A percentile compares a stretch with the other conserved stretches of the same genome.
Conservation (phyloP, 30 jellyfish, hydroid and myxozoan genomes). For the Sanderia malayensis region DNA sequence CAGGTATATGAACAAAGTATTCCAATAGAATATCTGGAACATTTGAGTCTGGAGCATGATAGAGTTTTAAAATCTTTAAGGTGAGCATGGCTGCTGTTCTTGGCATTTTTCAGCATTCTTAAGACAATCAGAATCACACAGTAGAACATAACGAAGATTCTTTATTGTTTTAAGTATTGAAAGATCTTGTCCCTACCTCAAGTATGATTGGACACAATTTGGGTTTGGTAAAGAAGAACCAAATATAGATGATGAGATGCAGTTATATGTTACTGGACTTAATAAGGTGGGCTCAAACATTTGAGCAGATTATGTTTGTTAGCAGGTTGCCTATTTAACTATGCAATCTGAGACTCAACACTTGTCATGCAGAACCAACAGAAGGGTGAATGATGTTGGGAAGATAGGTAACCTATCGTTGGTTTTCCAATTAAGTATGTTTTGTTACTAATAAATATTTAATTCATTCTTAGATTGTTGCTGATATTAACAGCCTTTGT, state of each 20-base stretch:
- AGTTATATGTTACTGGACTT: constrained; percentile 34
- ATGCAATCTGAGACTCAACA: too few relatives aligned
- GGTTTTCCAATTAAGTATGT: too few relatives aligned
- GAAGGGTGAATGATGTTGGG: too few relatives aligned
- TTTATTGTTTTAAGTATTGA: not conserved
- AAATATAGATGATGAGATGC: not conserved
- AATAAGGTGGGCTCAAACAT: constrained; percentile 50
- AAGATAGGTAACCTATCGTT: too few relatives aligned
- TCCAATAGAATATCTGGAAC: constrained; percentile 34
- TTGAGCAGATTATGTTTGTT: too few relatives aligned
- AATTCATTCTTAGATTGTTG: not conserved
- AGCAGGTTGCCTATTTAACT: too few relatives aligned
- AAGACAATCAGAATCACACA: not conserved
- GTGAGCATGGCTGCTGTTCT: not conserved
- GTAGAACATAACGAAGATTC: not conserved
- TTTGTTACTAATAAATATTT: not conserved
- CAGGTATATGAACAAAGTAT: constrained; percentile 56
- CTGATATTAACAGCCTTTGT: not conserved
- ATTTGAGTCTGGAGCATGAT: constrained; percentile 33
- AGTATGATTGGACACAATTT: constrained; percentile 58
- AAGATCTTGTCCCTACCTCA: constrained; percentile 32
- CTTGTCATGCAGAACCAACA: too few relatives aligned
- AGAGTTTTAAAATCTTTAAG: constrained; percentile 19
- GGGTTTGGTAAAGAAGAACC: constrained; percentile 35
- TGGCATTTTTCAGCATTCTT: not conserved